A percentile compares a stretch with the other conserved stretches of the same genome.
phyloP scores from a whole-genome alignment of 2,113 vertebrate species.

The Vulpes ferrilata region DNA sequence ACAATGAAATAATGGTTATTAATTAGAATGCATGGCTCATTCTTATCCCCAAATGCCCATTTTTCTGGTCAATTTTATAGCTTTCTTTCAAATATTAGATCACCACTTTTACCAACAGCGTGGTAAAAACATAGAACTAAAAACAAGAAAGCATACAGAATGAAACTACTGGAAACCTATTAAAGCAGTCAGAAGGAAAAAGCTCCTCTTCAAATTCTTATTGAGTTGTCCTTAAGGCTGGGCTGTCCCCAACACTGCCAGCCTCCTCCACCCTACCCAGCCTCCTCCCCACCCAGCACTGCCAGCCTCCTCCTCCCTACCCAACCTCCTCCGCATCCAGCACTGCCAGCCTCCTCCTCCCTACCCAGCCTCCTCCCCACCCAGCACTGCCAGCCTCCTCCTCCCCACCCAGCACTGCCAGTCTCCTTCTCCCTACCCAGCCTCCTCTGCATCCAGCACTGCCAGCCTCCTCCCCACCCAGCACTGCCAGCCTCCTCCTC shows the following conservation, averaged over 20 bases:
- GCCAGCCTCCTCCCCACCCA: too few species aligned
- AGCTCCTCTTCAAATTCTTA: background rate
- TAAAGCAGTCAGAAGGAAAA: background rate
- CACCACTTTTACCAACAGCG: background rate
- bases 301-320: too few species aligned
- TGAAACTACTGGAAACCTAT: background rate
- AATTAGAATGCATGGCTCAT: background rate
- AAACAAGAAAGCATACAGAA: background rate
- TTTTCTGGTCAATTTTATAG: background rate
- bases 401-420: too few species aligned
- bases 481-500: too few species aligned
- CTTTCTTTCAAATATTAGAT: conserved; percentile 1
- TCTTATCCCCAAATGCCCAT: background rate
- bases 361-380: too few species aligned
- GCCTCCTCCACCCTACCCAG: background rate
- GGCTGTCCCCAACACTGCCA: background rate
- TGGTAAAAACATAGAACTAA: conserved; percentile 29
- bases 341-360: too few species aligned
- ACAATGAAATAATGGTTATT: background rate
- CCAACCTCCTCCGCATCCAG: too few species aligned
- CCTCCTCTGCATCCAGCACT: too few species aligned
- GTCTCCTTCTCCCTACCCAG: too few species aligned
- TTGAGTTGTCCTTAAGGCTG: background rate
- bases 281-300: too few species aligned
- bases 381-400: background rate